Evolutionary conservation across 1,140 invertebrate species (phyloP).

Genomic region (Lamellibrachia luymesi): DNA sequence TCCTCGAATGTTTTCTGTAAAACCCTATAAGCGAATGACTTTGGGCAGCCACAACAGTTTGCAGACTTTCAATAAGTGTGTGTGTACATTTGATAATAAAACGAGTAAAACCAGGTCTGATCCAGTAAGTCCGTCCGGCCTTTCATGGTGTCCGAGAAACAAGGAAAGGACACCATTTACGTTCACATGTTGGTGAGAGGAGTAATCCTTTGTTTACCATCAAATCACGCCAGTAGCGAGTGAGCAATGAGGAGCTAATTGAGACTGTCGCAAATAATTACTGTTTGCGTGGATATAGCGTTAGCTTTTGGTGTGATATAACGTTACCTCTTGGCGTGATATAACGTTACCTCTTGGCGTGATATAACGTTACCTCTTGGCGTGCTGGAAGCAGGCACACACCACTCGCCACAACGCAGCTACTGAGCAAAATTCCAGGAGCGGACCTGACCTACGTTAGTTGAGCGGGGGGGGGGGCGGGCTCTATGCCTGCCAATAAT

Average conservation of each 20-base stretch:
- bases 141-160: neutral
- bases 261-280: neutral
- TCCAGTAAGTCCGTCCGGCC: neutral
- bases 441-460: too few relatives aligned
- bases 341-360: too few relatives aligned
- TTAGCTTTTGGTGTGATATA: too few relatives aligned
- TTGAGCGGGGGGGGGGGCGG: too few relatives aligned
- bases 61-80: neutral
- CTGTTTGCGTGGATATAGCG: too few relatives aligned
- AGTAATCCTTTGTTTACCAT: neutral
- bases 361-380: too few relatives aligned
- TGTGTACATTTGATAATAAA: neutral
- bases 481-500: too few relatives aligned
- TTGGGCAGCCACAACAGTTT: neutral
- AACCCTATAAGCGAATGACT: neutral
- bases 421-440: too few relatives aligned
- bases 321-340: too few relatives aligned
- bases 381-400: too few relatives aligned
- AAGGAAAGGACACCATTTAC: neutral
- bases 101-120: neutral
- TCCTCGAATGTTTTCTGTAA: neutral
- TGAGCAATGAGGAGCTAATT: neutral
- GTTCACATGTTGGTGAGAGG: neutral
- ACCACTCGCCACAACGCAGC: too few relatives aligned
- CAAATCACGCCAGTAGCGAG: neutral